These are phyloP conservation scores for Loxodonta africana DNA, from an alignment of 2,113 vertebrate species.

Conservation along the genomic window DNA sequence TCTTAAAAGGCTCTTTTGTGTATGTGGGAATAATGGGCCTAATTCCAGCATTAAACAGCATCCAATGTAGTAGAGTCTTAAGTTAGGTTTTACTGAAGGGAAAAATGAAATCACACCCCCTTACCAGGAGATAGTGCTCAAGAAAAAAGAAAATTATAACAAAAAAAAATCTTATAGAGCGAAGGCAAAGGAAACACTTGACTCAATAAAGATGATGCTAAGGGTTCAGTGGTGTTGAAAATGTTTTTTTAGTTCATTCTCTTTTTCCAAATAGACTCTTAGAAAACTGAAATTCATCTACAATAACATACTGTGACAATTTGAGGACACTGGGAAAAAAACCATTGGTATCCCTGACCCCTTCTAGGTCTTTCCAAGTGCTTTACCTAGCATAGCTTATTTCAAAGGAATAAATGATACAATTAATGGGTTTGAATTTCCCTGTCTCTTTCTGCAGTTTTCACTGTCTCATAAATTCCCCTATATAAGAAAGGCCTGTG, in stretches of 20 bases:
- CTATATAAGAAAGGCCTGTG: not conserved
- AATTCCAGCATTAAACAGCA: not conserved
- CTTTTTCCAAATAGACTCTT: not conserved
- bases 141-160: not conserved
- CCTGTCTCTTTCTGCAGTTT: not conserved
- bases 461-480: not conserved
- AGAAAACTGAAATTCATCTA: not conserved
- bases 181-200: not conserved
- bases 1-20: not conserved
- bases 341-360: rapidly evolving
- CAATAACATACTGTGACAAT: not conserved
- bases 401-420: slow-evolving; percentile 5
- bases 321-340: not conserved
- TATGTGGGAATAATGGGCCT: not conserved
- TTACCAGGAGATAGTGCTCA: not conserved
- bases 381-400: not conserved
- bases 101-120: not conserved
- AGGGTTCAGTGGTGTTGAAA: not conserved
- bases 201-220: not conserved
- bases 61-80: not conserved
- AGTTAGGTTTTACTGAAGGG: not conserved
- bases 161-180: not conserved
- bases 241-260: not conserved
- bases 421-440: not conserved
- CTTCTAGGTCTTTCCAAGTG: not conserved